phyloP scores from a whole-genome alignment of 2,113 vertebrate species.

The Aptenodytes patagonicus region DNA sequence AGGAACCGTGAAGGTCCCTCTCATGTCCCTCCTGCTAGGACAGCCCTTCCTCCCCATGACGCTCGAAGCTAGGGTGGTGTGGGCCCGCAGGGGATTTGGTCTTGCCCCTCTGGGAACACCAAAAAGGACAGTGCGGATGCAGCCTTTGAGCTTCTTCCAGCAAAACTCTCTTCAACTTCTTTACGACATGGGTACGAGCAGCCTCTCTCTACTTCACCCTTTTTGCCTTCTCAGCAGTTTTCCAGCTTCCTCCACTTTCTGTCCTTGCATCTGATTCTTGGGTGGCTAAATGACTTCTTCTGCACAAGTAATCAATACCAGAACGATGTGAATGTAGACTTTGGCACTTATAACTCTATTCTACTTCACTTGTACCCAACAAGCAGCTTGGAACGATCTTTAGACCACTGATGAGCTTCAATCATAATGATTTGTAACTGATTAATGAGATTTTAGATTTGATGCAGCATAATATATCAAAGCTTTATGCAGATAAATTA shows the following conservation, averaged over 20 bases:
- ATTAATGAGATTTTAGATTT: background rate
- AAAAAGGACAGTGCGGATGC: rapidly evolving
- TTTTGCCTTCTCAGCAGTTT: background rate
- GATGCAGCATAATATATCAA: background rate
- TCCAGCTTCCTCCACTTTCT: background rate
- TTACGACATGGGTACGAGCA: rapidly evolving
- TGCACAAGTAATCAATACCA: rapidly evolving
- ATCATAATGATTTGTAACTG: background rate
- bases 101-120: background rate
- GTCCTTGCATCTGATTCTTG: too few species aligned
- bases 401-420: background rate
- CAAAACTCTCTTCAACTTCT: background rate
- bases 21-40: rapidly evolving
- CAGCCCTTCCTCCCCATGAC: rapidly evolving
- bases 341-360: rapidly evolving
- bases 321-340: background rate
- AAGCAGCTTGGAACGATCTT: background rate
- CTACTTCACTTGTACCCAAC: background rate
- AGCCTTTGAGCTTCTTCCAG: background rate
- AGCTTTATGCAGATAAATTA: background rate
- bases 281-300: background rate
- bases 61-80: rapidly evolving
- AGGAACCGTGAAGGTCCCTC: background rate
- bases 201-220: background rate
- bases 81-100: rapidly evolving